Evolutionary conservation across 2,797 vertebrate genomes (phyloP).

Genomic region (Anolis apletophallus): DNA sequence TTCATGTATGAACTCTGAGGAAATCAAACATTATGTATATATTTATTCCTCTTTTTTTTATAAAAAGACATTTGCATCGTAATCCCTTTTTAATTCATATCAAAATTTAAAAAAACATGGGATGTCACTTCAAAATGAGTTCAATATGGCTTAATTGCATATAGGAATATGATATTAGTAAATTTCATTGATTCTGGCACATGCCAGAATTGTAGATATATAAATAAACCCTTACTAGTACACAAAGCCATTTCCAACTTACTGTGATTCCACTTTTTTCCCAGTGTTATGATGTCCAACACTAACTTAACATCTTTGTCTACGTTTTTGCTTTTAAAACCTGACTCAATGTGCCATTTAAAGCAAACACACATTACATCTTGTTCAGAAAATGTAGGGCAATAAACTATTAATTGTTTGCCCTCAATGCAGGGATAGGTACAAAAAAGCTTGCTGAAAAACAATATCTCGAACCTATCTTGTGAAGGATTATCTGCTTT

Average conservation of each 20-base stretch:
- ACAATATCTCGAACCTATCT: not conserved
- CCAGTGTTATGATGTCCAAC: not conserved
- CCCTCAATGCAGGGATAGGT: not conserved
- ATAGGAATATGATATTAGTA: not conserved
- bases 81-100: not conserved
- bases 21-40: not conserved
- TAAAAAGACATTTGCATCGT: not conserved
- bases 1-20: not conserved
- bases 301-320: not conserved
- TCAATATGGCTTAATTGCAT: not conserved
- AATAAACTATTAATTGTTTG: not conserved
- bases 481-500: not conserved
- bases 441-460: not conserved
- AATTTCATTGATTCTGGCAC: not conserved
- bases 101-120: not conserved
- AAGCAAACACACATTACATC: not conserved
- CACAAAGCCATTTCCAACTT: not conserved
- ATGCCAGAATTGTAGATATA: not conserved
- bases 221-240: not conserved
- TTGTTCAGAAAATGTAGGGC: not conserved
- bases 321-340: slow-evolving; percentile 2
- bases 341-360: not conserved
- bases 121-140: not conserved
- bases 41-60: not conserved
- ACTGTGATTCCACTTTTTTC: not conserved